Conservation (phyloP, 2,113 vertebrate species). For the Irena cyanogastra region DNA sequence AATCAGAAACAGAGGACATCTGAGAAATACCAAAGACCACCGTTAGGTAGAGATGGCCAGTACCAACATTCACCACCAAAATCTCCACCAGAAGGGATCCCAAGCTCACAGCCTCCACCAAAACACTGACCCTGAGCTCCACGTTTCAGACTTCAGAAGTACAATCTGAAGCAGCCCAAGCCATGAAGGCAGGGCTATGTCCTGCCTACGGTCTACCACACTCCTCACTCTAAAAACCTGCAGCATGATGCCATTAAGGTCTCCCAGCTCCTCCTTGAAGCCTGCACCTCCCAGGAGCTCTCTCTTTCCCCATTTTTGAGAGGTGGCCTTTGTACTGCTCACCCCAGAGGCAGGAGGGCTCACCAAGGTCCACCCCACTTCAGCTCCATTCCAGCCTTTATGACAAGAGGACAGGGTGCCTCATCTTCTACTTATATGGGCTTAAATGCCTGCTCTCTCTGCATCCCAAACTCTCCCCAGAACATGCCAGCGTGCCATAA, state of each 20-base stretch:
- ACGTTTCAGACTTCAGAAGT: accelerated
- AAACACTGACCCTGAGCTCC: neutral
- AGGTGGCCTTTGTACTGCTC: accelerated
- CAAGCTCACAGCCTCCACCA: neutral
- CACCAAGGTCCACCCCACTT: neutral
- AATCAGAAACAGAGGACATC: neutral
- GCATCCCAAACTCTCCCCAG: neutral
- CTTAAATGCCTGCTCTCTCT: neutral
- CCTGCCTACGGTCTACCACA: accelerated
- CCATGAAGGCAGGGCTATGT: neutral
- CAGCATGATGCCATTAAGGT: accelerated
- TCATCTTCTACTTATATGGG: neutral
- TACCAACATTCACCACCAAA: accelerated
- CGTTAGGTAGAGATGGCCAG: neutral
- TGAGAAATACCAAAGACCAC: neutral
- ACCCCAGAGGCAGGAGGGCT: neutral
- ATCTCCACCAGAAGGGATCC: neutral
- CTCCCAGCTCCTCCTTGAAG: accelerated
- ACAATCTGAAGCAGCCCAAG: neutral
- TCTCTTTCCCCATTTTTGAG: neutral
- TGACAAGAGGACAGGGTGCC: neutral
- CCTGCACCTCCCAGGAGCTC: neutral
- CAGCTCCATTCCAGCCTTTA: neutral
- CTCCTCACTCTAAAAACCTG: neutral
- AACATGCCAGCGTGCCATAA: accelerated